Conservation (phyloP, 2,888 invertebrate genomes). For the Drosophila putrida region DNA sequence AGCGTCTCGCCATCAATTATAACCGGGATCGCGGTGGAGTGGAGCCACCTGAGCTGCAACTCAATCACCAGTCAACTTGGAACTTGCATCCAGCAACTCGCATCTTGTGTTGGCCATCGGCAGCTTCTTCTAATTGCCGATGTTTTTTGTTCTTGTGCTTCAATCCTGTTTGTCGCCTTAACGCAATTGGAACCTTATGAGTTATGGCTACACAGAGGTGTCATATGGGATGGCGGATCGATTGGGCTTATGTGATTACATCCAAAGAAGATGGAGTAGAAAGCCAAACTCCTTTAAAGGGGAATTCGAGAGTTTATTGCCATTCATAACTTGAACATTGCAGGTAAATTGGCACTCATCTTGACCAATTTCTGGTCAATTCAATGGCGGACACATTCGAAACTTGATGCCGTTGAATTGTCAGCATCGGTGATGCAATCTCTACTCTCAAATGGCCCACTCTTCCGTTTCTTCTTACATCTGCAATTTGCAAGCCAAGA, state of each 20-base stretch:
- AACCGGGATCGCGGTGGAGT: conserved; percentile 42
- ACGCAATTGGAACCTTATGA: conserved; percentile 49
- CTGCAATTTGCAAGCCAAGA: conserved; percentile 56
- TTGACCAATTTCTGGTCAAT: conserved; percentile 21
- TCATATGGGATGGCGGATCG: conserved; percentile 45
- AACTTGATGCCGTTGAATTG: conserved; percentile 45
- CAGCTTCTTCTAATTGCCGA: conserved; percentile 71
- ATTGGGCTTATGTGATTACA: conserved; percentile 22
- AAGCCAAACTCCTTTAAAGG: conserved; percentile 56
- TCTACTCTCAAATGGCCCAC: conserved; percentile 20
- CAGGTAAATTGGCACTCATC: conserved; percentile 63
- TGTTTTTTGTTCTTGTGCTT: conserved; percentile 53
- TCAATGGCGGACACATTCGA: conserved; percentile 53
- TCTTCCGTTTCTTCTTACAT: conserved; percentile 25
- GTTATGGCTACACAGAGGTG: conserved; percentile 58
- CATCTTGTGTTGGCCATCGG: conserved; percentile 60
- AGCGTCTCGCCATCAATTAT: conserved; percentile 70
- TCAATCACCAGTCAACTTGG: conserved; percentile 62
- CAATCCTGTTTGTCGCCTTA: conserved; percentile 20
- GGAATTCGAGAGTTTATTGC: conserved; percentile 18
- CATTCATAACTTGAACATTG: conserved; percentile 30
- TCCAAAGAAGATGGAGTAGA: conserved; percentile 50
- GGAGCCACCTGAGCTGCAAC: conserved; percentile 75
- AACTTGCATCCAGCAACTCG: conserved; percentile 9
- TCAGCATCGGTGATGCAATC: conserved; percentile 62